A percentile compares a stretch with the other conserved stretches of the same genome.
These are phyloP conservation scores for Drosophila pachea DNA, from an alignment of 1,140 invertebrate genomes.

Conservation along the genomic window DNA sequence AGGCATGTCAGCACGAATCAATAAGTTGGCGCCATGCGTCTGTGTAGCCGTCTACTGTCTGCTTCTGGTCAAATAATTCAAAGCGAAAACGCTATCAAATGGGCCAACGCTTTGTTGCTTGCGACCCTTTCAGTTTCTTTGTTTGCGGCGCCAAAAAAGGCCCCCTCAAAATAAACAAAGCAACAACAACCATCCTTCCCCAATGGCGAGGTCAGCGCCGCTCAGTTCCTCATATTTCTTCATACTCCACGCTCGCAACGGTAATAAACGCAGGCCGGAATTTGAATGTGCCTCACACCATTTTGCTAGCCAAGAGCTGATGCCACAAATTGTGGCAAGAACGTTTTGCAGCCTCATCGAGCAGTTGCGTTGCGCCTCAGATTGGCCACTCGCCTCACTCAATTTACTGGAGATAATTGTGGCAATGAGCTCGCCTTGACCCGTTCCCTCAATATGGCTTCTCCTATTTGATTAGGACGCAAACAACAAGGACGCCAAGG, in stretches of 20 bases:
- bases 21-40: slow-evolving; percentile 76
- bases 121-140: slow-evolving; percentile 63
- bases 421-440: slow-evolving; percentile 43
- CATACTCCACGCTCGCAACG: not conserved
- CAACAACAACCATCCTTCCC: slow-evolving; percentile 23
- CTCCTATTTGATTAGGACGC: slow-evolving; percentile 9
- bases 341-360: slow-evolving; percentile 24
- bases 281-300: slow-evolving; percentile 25
- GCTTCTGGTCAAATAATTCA: slow-evolving; percentile 73
- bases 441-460: slow-evolving; percentile 25
- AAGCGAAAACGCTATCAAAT: slow-evolving; percentile 58
- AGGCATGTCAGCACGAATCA: slow-evolving; percentile 56
- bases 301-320: slow-evolving; percentile 28
- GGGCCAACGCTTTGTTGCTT: slow-evolving; percentile 49
- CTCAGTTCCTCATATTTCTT: not conserved
- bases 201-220: slow-evolving; percentile 53
- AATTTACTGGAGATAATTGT: slow-evolving; percentile 56
- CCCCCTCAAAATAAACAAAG: not conserved
- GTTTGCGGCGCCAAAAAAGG: slow-evolving; percentile 37
- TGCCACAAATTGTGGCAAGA: slow-evolving; percentile 51
- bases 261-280: slow-evolving; percentile 4
- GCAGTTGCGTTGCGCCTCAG: not conserved
- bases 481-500: not conserved
- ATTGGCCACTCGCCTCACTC: slow-evolving; percentile 37
- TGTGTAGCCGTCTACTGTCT: slow-evolving; percentile 73